These are phyloP conservation scores for Zophobas morio DNA, from an alignment of 1,140 invertebrate species.

Conservation along the genomic window DNA sequence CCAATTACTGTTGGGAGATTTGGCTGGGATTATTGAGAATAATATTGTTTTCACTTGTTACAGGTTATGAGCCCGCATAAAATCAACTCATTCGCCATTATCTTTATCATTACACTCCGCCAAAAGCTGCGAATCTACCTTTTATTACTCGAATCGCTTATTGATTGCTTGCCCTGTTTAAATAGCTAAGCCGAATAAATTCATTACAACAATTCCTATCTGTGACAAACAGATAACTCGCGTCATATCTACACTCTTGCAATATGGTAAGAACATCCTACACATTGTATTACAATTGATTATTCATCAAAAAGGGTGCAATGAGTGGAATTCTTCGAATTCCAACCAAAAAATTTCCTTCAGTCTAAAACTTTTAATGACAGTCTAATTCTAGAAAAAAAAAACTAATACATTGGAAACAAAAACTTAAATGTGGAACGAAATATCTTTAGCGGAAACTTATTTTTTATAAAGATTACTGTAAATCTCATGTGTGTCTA, in stretches of 20 bases:
- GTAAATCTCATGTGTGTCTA: not conserved
- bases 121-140: slow-evolving; percentile 43
- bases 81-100: slow-evolving; percentile 54
- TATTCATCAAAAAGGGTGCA: too few relatives aligned
- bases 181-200: slow-evolving; percentile 53
- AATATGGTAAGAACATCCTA: slow-evolving; percentile 19
- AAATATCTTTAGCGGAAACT: not conserved
- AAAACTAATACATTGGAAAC: not conserved
- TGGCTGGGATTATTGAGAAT: slow-evolving; percentile 51
- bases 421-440: not conserved
- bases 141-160: slow-evolving; percentile 52
- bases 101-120: slow-evolving; percentile 55
- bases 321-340: too few relatives aligned
- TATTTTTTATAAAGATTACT: not conserved
- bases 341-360: too few relatives aligned
- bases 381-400: too few relatives aligned
- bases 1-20: slow-evolving; percentile 60
- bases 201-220: slow-evolving; percentile 44
- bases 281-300: too few relatives aligned
- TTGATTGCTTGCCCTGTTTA: slow-evolving; percentile 48
- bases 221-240: slow-evolving; percentile 42
- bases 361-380: too few relatives aligned
- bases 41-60: slow-evolving; percentile 54
- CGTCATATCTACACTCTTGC: slow-evolving; percentile 17
- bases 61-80: slow-evolving; percentile 52